These are phyloP conservation scores for Sternotherus odoratus DNA, from an alignment of 2,797 vertebrate species.

Conservation along the genomic window DNA sequence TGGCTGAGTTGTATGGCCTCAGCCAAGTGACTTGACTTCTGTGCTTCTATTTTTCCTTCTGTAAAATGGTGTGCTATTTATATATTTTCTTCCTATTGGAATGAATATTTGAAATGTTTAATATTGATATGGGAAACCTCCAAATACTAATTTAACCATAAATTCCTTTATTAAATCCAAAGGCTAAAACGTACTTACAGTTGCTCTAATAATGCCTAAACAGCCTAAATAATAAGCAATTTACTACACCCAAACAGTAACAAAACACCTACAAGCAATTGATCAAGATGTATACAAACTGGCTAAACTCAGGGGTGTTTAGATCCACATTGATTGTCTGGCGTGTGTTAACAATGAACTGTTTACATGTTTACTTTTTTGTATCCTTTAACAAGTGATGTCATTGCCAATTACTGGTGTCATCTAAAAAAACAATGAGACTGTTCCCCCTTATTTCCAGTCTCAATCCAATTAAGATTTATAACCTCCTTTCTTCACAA, in stretches of 20 bases:
- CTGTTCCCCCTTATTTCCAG: background rate
- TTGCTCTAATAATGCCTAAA: background rate
- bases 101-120: background rate
- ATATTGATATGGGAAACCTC: background rate
- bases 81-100: too few relatives aligned
- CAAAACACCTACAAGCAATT: background rate
- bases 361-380: background rate
- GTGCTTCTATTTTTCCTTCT: background rate
- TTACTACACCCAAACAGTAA: background rate
- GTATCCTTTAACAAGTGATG: background rate
- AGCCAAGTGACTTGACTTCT: background rate
- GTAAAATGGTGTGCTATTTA: background rate
- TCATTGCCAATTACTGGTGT: background rate
- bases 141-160: background rate
- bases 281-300: background rate
- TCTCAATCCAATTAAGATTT: background rate
- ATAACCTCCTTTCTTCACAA: background rate
- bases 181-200: background rate
- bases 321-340: background rate
- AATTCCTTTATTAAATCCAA: background rate
- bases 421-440: background rate
- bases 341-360: background rate
- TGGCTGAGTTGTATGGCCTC: background rate
- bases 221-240: background rate
- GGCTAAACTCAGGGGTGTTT: background rate